A percentile compares a stretch with the other conserved stretches of the same genome.
Evolutionary conservation across 2,113 vertebrate genomes (phyloP).

Genomic region (Orientallactaga bullata): DNA sequence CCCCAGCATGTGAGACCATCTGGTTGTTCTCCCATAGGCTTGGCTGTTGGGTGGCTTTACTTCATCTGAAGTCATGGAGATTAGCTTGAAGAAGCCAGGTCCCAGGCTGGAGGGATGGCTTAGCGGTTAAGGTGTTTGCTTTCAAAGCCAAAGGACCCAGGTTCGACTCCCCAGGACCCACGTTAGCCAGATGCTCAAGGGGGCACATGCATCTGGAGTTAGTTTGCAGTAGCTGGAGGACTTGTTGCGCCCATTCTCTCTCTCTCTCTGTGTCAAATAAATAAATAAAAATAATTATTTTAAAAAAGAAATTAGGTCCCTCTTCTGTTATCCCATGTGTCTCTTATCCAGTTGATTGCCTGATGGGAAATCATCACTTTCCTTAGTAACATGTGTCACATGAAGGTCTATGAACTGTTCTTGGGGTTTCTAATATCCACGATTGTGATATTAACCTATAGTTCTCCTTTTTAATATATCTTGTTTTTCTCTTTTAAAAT

Average conservation of each 20-base stretch:
- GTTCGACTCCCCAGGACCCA: too few relatives aligned
- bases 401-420: neutral
- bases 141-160: too few relatives aligned
- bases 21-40: rapidly evolving
- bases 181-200: too few relatives aligned
- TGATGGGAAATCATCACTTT: slow-evolving; percentile 12
- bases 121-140: too few relatives aligned
- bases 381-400: neutral
- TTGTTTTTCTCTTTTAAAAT: slow-evolving; percentile 56
- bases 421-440: neutral
- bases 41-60: neutral
- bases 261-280: too few relatives aligned
- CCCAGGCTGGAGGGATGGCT: too few relatives aligned
- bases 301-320: too few relatives aligned
- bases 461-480: slow-evolving; percentile 7
- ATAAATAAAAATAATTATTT: neutral
- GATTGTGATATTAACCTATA: slow-evolving; percentile 1
- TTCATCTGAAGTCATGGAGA: neutral
- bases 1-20: neutral
- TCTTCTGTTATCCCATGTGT: rapidly evolving
- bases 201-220: too few relatives aligned
- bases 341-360: neutral
- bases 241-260: too few relatives aligned
- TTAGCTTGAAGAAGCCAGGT: neutral
- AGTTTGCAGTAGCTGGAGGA: too few relatives aligned